phyloP scores from a whole-genome alignment of 2,113 vertebrate genomes.

The Trogon melanurus region DNA sequence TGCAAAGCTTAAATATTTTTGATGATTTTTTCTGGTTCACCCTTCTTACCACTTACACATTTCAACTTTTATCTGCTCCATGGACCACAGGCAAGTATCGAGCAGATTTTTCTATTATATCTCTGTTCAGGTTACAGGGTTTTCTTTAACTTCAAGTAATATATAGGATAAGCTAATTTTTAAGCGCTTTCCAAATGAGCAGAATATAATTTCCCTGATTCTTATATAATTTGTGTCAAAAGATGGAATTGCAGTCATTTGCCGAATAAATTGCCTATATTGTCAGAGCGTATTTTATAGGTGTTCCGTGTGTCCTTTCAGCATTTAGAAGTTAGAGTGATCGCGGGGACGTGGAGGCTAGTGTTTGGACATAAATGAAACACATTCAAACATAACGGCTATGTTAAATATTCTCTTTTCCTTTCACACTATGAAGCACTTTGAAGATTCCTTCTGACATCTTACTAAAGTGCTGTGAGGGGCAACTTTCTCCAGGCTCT shows the following conservation, averaged over 20 bases:
- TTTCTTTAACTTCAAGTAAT: neutral
- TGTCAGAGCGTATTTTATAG: neutral
- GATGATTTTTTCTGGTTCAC: neutral
- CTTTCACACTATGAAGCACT: neutral
- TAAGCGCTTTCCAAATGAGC: neutral
- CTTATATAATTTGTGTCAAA: neutral
- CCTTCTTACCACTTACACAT: neutral
- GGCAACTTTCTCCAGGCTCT: neutral
- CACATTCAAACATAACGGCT: neutral
- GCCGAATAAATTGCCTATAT: neutral
- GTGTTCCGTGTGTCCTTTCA: neutral
- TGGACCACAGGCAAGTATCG: neutral
- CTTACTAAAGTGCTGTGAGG: neutral
- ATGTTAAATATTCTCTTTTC: neutral
- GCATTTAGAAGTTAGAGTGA: neutral
- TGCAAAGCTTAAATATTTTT: neutral
- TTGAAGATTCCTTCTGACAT: neutral
- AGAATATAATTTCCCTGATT: neutral
- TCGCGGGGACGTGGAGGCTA: neutral
- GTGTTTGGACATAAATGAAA: neutral
- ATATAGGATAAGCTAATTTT: neutral
- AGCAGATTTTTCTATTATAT: neutral
- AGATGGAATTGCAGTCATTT: neutral
- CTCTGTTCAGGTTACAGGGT: neutral
- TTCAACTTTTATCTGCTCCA: neutral